Conservation (phyloP, 2,888 invertebrate species). For the Liodrosophila aerea region DNA sequence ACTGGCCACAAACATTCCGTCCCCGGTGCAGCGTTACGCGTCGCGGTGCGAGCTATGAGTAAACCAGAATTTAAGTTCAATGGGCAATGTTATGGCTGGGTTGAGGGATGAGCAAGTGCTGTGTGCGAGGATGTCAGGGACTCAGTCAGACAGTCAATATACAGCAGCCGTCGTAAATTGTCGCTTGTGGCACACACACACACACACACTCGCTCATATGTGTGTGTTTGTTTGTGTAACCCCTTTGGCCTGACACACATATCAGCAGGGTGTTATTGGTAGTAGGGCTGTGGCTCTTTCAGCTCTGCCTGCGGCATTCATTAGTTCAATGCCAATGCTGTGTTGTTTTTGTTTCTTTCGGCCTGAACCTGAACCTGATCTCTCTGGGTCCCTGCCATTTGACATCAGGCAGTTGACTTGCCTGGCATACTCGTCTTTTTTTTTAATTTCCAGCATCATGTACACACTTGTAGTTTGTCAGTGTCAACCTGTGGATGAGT, state of each 20-base stretch:
- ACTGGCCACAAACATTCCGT: neutral
- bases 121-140: constrained; percentile 14
- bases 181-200: constrained; percentile 3
- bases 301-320: constrained; percentile 68
- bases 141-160: constrained; percentile 36
- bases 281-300: neutral
- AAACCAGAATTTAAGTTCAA: constrained; percentile 38
- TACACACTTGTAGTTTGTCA: constrained; percentile 34
- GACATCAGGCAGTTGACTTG: constrained; percentile 22
- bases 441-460: constrained; percentile 59
- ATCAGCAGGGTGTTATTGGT: constrained; percentile 6
- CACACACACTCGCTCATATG: constrained; percentile 8
- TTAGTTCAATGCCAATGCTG: constrained; percentile 68
- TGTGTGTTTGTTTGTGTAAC: constrained; percentile 42
- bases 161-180: constrained; percentile 16
- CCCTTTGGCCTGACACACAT: constrained; percentile 57
- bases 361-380: constrained; percentile 11
- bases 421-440: constrained; percentile 7
- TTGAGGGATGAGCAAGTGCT: constrained; percentile 8
- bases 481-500: constrained; percentile 27
- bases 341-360: constrained; percentile 28
- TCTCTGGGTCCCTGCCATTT: constrained; percentile 23
- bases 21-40: constrained; percentile 1
- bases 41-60: neutral
- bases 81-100: constrained; percentile 9